Percentiles rank a stretch among this genome's conserved stretches.
Conservation (phyloP, 2,113 vertebrate species). For the Lycaon pictus region DNA sequence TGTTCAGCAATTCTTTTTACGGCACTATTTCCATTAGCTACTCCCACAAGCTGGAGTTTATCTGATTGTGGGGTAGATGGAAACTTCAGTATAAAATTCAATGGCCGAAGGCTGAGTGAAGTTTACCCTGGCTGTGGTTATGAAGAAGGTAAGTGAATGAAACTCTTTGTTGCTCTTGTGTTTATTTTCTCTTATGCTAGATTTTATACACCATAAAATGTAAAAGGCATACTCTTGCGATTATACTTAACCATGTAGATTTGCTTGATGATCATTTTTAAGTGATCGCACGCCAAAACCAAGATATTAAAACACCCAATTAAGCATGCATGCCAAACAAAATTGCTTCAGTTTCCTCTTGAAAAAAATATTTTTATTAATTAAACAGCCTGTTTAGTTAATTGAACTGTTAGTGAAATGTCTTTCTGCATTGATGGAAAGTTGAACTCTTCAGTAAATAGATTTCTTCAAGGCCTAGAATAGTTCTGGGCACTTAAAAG, state of each 20-base stretch:
- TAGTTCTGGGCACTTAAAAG: background rate
- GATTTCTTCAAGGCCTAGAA: background rate
- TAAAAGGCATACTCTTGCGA: background rate
- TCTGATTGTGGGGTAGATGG: constrained; percentile 72
- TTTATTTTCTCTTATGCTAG: constrained; percentile 45
- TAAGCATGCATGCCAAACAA: background rate
- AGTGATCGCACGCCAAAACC: background rate
- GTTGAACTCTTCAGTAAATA: constrained; percentile 4
- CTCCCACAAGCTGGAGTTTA: constrained; percentile 67
- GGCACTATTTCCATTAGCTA: constrained; percentile 64
- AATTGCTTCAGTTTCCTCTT: constrained; percentile 33
- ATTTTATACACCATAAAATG: constrained; percentile 23
- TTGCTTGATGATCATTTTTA: constrained; percentile 30
- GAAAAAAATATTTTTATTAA: constrained; percentile 45
- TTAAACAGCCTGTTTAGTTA: constrained; percentile 27
- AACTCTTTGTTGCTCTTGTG: background rate
- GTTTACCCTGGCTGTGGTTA: constrained; percentile 51
- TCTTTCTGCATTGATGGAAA: background rate
- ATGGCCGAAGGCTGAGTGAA: constrained; percentile 75
- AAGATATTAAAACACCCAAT: background rate
- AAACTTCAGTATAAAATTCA: constrained; percentile 74
- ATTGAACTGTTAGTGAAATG: constrained; percentile 36
- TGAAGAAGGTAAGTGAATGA: constrained; percentile 84
- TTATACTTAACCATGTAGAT: background rate
- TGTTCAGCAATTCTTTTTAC: constrained; percentile 58